Evolutionary conservation across 2,797 vertebrate genomes (phyloP).

Genomic region (Tiaroga cobitis): DNA sequence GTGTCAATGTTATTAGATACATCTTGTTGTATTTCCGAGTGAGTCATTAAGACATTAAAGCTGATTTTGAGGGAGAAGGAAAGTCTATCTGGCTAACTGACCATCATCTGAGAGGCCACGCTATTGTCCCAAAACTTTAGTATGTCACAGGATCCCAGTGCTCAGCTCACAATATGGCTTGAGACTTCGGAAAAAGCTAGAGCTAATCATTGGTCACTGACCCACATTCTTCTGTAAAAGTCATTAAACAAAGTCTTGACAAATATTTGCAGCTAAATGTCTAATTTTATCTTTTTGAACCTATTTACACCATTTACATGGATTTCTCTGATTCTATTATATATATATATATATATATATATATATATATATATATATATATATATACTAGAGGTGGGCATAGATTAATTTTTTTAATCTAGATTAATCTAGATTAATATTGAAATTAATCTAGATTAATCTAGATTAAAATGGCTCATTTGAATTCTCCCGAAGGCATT

Average conservation of each 20-base stretch:
- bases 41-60: slow-evolving; percentile 64
- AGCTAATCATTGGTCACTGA: slow-evolving; percentile 67
- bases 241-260: not conserved
- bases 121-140: slow-evolving; percentile 73
- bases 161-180: slow-evolving; percentile 69
- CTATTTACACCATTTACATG: not conserved
- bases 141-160: slow-evolving; percentile 74
- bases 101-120: slow-evolving; percentile 72
- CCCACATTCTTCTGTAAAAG: slow-evolving; percentile 58
- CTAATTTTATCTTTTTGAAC: not conserved
- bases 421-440: too few relatives aligned
- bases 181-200: slow-evolving; percentile 77
- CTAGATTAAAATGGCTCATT: too few relatives aligned
- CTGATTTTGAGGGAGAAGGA: slow-evolving; percentile 60
- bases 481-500: too few relatives aligned
- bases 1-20: slow-evolving; percentile 25
- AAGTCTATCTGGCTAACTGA: slow-evolving; percentile 72
- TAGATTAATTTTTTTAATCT: too few relatives aligned
- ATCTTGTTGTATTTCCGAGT: not conserved
- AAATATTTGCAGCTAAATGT: not conserved
- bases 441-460: too few relatives aligned
- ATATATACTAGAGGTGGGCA: too few relatives aligned
- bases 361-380: too few relatives aligned
- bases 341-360: too few relatives aligned
- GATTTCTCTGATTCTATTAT: not conserved